phyloP scores from a whole-genome alignment of 1,140 invertebrate species.

The Lasioglossum albipes region DNA sequence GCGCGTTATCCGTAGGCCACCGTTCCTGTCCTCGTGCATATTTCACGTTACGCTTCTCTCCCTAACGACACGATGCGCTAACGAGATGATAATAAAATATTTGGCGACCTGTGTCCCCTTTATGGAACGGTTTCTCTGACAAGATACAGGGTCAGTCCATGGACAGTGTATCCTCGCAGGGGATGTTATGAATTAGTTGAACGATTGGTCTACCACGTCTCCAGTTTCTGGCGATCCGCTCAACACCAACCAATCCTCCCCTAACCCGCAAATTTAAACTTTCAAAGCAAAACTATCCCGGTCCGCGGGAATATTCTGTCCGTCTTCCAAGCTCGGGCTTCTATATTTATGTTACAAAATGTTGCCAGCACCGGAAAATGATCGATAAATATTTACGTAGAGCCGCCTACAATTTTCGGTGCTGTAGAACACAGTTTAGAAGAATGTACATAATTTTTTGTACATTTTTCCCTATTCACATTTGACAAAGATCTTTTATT shows the following conservation, averaged over 20 bases:
- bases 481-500: too few relatives aligned
- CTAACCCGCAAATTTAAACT: neutral
- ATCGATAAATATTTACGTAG: too few relatives aligned
- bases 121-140: conserved; percentile 31
- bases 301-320: too few relatives aligned
- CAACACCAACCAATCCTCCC: too few relatives aligned
- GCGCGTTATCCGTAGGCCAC: conserved; percentile 53
- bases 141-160: neutral
- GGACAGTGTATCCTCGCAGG: conserved; percentile 6
- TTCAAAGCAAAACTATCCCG: neutral
- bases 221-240: neutral
- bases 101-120: conserved; percentile 52
- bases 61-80: conserved; percentile 67
- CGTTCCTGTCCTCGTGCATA: conserved; percentile 62
- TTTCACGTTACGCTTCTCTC: conserved; percentile 58
- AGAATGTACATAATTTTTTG: too few relatives aligned
- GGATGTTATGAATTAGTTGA: conserved; percentile 25
- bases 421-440: too few relatives aligned
- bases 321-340: too few relatives aligned
- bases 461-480: too few relatives aligned
- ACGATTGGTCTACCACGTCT: conserved; percentile 3
- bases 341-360: too few relatives aligned
- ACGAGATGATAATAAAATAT: conserved; percentile 73
- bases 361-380: too few relatives aligned
- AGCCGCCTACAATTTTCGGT: too few relatives aligned